These are phyloP conservation scores for Melitaea athalia DNA, from an alignment of 2,888 invertebrate genomes.

Conservation along the genomic window DNA sequence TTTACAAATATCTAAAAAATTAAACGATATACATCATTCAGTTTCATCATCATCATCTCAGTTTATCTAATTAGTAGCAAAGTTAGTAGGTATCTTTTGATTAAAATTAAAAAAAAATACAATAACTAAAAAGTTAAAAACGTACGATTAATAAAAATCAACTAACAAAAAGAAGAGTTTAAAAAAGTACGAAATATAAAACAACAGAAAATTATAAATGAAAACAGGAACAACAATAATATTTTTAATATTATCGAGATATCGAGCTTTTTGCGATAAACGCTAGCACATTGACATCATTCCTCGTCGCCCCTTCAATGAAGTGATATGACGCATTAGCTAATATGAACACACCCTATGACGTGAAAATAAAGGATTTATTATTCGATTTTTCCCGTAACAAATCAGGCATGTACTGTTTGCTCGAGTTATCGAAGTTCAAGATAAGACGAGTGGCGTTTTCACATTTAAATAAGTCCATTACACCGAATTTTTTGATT, in stretches of 20 bases:
- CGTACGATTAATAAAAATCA: too few species aligned
- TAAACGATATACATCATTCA: neutral
- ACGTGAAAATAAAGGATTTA: neutral
- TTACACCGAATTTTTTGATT: too few species aligned
- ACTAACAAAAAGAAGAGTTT: too few species aligned
- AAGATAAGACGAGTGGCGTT: conserved; percentile 25
- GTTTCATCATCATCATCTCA: too few species aligned
- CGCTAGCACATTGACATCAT: neutral
- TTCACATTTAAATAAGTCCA: too few species aligned
- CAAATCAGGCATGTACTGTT: conserved; percentile 31
- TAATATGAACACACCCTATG: neutral
- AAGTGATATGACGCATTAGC: conserved; percentile 2
- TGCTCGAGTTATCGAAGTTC: conserved; percentile 26
- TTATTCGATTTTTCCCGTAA: neutral
- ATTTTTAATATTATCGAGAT: neutral
- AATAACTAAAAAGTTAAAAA: too few species aligned
- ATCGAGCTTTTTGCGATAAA: conserved; percentile 1
- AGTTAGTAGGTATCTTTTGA: neutral
- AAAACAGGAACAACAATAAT: neutral
- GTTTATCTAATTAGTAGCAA: neutral
- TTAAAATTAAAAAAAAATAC: too few species aligned
- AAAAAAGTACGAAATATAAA: too few species aligned
- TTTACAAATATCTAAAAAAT: neutral
- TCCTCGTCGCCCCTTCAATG: neutral
- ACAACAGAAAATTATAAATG: too few species aligned